Conservation (phyloP, 2,888 invertebrate species). For the Limnephilus rhombicus region DNA sequence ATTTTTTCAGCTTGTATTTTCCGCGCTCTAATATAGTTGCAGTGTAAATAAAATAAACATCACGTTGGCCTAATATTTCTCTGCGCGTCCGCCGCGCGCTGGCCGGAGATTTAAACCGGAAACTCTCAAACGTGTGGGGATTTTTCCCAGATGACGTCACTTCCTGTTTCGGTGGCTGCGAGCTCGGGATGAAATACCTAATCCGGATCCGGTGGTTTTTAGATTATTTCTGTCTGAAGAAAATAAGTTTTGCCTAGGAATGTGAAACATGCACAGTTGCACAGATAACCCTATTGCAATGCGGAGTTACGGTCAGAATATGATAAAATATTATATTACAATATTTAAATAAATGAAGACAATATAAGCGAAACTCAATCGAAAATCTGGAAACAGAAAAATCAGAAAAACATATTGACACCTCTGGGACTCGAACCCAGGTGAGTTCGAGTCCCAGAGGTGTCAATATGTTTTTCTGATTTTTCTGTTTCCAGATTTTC, state of each 20-base stretch:
- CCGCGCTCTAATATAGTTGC: background rate
- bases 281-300: background rate
- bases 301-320: background rate
- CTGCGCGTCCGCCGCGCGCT: background rate
- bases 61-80: background rate
- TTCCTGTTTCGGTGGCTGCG: conserved; percentile 13
- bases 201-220: background rate
- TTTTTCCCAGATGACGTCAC: conserved; percentile 26
- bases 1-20: background rate
- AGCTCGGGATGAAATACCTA: background rate
- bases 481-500: too few relatives aligned
- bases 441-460: too few relatives aligned
- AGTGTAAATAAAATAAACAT: conserved; percentile 26
- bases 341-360: too few relatives aligned
- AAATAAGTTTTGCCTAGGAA: background rate
- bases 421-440: too few relatives aligned
- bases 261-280: background rate
- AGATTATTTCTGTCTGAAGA: background rate
- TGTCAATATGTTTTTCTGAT: too few relatives aligned
- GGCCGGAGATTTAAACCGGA: conserved; percentile 6
- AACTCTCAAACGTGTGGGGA: background rate
- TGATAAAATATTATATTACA: background rate
- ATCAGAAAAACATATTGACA: too few relatives aligned
- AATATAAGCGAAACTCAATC: too few relatives aligned
- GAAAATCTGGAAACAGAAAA: too few relatives aligned